phyloP scores from a whole-genome alignment of 2,797 vertebrate genomes.

The Rhynchotus rufescens region DNA sequence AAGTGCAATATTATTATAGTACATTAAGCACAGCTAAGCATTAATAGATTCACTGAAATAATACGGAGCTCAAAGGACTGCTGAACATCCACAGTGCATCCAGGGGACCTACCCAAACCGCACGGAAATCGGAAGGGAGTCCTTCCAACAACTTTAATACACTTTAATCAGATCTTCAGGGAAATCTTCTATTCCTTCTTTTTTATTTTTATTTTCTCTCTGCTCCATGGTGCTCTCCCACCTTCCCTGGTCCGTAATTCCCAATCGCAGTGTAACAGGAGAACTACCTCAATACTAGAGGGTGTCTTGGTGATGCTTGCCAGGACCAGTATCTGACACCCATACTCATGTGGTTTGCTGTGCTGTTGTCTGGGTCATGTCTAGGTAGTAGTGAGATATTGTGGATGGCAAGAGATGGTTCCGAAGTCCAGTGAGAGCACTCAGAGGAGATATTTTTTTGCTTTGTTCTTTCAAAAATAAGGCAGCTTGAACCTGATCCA shows the following conservation, averaged over 20 bases:
- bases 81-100: neutral
- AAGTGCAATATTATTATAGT: neutral
- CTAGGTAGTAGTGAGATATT: neutral
- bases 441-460: neutral
- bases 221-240: neutral
- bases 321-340: neutral
- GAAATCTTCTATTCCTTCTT: neutral
- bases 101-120: neutral
- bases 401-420: neutral
- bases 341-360: neutral
- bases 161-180: fast-evolving
- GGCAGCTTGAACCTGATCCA: neutral
- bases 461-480: neutral
- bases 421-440: neutral
- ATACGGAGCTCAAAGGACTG: neutral
- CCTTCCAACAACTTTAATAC: neutral
- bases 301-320: neutral
- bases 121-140: neutral
- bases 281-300: neutral
- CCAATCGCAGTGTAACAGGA: neutral
- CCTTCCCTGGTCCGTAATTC: neutral
- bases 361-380: neutral
- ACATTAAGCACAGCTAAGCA: neutral
- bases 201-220: fast-evolving
- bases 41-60: neutral